These are phyloP conservation scores for Candoia aspera DNA, from an alignment of 2,113 vertebrate species.

Conservation along the genomic window DNA sequence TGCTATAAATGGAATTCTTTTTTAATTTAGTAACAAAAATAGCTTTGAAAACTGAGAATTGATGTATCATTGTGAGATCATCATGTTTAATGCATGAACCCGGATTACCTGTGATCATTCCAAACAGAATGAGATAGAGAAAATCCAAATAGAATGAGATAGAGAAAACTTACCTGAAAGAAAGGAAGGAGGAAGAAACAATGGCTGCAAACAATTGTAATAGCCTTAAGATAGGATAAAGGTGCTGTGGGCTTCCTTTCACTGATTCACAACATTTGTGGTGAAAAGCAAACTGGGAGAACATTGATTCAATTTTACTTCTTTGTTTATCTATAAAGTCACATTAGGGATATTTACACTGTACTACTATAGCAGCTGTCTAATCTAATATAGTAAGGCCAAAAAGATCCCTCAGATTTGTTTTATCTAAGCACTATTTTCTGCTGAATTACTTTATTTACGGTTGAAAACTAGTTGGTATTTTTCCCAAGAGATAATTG, in stretches of 20 bases:
- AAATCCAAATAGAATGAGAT: not conserved
- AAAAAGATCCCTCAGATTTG: not conserved
- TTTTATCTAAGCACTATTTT: not conserved
- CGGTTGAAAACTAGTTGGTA: not conserved
- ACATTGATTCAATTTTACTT: not conserved
- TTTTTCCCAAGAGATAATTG: conserved; percentile 13
- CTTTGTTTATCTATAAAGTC: not conserved
- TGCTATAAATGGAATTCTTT: not conserved
- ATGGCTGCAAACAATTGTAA: not conserved
- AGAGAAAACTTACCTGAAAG: not conserved
- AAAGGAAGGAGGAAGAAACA: not conserved
- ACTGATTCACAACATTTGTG: not conserved
- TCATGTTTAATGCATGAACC: not conserved
- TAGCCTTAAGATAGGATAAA: not conserved
- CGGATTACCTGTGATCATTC: not conserved
- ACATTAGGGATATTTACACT: not conserved
- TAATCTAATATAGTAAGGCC: not conserved
- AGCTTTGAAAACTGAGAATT: not conserved
- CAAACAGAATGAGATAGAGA: not conserved
- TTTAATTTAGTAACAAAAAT: not conserved
- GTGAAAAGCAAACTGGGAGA: not conserved
- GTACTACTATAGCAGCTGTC: not conserved
- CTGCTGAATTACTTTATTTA: conserved; percentile 21
- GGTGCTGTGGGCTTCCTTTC: not conserved
- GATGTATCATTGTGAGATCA: not conserved